A percentile compares a stretch with the other conserved stretches of the same genome.
phyloP scores from a whole-genome alignment of 1,140 invertebrate species.

The Chionoecetes opilio region DNA sequence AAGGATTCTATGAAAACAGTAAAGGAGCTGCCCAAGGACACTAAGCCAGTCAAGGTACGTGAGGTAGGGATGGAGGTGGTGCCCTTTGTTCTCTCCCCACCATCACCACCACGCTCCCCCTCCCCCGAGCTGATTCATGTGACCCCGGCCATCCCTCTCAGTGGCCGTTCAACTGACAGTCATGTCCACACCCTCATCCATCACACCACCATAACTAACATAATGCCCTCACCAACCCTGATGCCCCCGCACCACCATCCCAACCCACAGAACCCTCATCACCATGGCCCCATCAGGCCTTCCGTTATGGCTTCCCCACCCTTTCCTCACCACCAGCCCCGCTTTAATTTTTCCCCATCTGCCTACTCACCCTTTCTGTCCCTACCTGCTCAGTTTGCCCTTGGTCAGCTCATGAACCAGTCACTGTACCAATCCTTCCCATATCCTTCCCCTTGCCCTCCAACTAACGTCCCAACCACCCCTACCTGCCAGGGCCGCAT shows the following conservation, averaged over 20 bases:
- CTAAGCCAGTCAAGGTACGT: constrained; percentile 32
- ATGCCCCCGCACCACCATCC: neutral
- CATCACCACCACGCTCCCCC: neutral
- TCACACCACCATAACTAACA: constrained; percentile 51
- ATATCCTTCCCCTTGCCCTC: neutral
- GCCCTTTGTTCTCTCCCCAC: neutral
- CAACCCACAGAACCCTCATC: neutral
- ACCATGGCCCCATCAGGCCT: neutral
- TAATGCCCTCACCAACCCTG: neutral
- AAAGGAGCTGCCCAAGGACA: constrained; percentile 33
- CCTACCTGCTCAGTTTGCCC: constrained; percentile 43
- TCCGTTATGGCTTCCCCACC: neutral
- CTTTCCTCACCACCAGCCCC: neutral
- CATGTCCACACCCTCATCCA: constrained; percentile 55
- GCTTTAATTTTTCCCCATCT: neutral
- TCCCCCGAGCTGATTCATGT: constrained; percentile 25
- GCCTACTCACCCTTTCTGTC: neutral
- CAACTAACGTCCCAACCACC: neutral
- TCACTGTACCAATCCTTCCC: constrained; percentile 35
- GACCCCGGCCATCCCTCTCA: neutral
- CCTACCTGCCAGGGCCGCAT: neutral
- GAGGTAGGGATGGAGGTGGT: neutral
- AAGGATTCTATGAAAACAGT: neutral
- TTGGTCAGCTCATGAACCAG: constrained; percentile 49
- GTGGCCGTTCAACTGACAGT: neutral